Percentiles rank a stretch among this genome's conserved stretches.
Evolutionary conservation across 2,888 invertebrate species (phyloP).

Genomic region (Eubasilissa splendida): DNA sequence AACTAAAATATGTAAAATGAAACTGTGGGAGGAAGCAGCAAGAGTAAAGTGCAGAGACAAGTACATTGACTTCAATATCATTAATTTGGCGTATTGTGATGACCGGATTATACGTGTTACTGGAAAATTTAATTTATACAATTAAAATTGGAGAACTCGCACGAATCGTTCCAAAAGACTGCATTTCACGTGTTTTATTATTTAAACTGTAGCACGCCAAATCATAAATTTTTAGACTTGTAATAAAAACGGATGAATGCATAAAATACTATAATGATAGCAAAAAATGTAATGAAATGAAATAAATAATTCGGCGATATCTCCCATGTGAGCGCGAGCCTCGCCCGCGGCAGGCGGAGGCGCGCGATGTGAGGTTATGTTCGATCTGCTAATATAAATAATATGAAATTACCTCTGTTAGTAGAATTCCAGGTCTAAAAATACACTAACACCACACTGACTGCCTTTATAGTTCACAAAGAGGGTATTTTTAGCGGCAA

Average conservation of each 20-base stretch:
- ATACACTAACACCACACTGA: conserved; percentile 68
- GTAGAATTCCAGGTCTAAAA: conserved; percentile 66
- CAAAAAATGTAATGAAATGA: neutral
- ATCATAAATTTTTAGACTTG: neutral
- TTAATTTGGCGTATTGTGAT: conserved; percentile 46
- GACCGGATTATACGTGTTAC: conserved; percentile 40
- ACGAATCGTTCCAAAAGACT: conserved; percentile 51
- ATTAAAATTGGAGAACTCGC: conserved; percentile 54
- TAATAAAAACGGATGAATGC: neutral
- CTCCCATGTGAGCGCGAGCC: conserved; percentile 51
- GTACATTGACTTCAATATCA: conserved; percentile 32
- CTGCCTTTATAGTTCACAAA: conserved; percentile 65
- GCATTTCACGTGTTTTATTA: conserved; percentile 41
- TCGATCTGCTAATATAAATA: conserved; percentile 71
- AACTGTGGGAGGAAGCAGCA: neutral
- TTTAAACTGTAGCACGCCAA: neutral
- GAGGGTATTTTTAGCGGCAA: conserved; percentile 69
- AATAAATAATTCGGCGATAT: conserved; percentile 23
- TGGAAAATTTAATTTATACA: conserved; percentile 54
- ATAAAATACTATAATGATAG: neutral
- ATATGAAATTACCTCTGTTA: conserved; percentile 71
- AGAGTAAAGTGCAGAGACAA: neutral
- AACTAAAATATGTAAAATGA: neutral
- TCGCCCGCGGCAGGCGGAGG: conserved; percentile 60
- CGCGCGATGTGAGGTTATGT: conserved; percentile 70